These are phyloP conservation scores for Cecropterus lyciades DNA, from an alignment of 1,140 invertebrate genomes.

Conservation along the genomic window DNA sequence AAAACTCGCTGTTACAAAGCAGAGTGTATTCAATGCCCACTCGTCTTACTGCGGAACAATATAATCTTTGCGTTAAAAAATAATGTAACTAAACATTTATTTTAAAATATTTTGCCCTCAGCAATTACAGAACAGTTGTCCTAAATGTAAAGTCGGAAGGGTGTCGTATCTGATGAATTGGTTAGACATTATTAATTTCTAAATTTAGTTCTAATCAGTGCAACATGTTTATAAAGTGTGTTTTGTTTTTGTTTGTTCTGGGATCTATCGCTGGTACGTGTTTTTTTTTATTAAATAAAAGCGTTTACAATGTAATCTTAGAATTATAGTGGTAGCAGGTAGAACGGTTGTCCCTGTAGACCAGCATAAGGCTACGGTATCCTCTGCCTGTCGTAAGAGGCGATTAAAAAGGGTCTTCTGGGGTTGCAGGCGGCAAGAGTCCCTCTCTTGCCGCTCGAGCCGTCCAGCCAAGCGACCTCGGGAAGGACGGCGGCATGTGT, in stretches of 20 bases:
- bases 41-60: slow-evolving; percentile 10
- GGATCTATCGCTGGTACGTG: slow-evolving; percentile 50
- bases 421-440: too few relatives aligned
- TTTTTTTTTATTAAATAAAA: neutral
- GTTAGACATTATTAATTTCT: slow-evolving; percentile 34
- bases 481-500: too few relatives aligned
- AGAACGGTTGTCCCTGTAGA: too few relatives aligned
- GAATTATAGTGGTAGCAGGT: too few relatives aligned
- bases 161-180: slow-evolving; percentile 34
- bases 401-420: too few relatives aligned
- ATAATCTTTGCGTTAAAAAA: slow-evolving; percentile 41
- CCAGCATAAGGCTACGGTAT: too few relatives aligned
- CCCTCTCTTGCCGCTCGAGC: too few relatives aligned
- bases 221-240: slow-evolving; percentile 57
- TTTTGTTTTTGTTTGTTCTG: slow-evolving; percentile 55
- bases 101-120: slow-evolving; percentile 46
- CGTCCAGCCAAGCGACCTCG: too few relatives aligned
- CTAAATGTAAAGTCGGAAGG: slow-evolving; percentile 40
- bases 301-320: too few relatives aligned
- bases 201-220: slow-evolving; percentile 42
- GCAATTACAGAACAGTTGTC: slow-evolving; percentile 39
- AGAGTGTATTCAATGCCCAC: slow-evolving; percentile 11
- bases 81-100: slow-evolving; percentile 32
- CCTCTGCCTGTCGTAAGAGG: too few relatives aligned
- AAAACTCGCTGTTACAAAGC: too few relatives aligned